Percentiles rank a stretch among this genome's conserved stretches.
phyloP scores from a whole-genome alignment of 2,797 vertebrate genomes.

The Spinus olivaceus region DNA sequence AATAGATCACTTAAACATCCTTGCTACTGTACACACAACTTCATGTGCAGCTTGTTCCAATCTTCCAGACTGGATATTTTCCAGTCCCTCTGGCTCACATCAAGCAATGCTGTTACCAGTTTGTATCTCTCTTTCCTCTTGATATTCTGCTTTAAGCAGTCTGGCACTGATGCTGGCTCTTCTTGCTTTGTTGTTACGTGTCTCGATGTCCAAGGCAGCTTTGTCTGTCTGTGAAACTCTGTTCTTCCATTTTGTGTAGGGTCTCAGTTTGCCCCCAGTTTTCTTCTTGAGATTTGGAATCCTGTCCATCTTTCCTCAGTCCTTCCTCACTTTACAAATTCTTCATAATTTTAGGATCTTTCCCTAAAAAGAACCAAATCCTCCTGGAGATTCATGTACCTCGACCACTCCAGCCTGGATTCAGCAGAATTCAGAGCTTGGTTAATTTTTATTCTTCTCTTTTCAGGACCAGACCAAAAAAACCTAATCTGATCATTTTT shows the following conservation, averaged over 20 bases:
- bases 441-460: not conserved
- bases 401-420: not conserved
- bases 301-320: not conserved
- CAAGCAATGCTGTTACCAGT: not conserved
- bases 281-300: not conserved
- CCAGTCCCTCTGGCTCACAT: not conserved
- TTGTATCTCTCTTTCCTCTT: not conserved
- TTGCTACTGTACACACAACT: not conserved
- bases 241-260: not conserved
- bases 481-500: not conserved
- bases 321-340: not conserved
- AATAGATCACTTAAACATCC: not conserved
- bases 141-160: not conserved
- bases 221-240: not conserved
- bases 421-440: not conserved
- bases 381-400: not conserved
- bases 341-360: not conserved
- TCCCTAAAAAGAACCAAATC: not conserved
- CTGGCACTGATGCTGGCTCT: not conserved
- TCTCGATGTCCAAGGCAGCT: not conserved
- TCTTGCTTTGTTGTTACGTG: not conserved
- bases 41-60: not conserved
- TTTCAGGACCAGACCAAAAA: not conserved
- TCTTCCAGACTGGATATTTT: not conserved
- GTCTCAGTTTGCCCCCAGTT: not conserved